phyloP scores from a whole-genome alignment of 1,140 invertebrate genomes.

The Penaeus chinensis region DNA sequence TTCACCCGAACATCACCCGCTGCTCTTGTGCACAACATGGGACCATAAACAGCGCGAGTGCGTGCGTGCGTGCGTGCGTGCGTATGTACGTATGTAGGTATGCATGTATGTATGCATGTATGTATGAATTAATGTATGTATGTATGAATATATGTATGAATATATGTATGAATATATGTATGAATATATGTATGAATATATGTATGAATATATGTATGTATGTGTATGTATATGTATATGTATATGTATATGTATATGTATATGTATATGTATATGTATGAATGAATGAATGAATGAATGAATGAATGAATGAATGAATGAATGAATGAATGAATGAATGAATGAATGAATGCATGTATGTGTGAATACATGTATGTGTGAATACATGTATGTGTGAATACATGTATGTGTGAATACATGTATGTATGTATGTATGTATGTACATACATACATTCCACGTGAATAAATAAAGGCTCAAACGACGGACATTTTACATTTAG shows the following conservation, averaged over 20 bases:
- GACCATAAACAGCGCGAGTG: background rate
- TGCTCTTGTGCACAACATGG: too few relatives aligned
- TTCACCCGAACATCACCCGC: too few relatives aligned
- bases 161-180: background rate
- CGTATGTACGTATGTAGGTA: background rate
- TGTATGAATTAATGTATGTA: background rate
- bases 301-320: background rate
- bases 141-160: too few relatives aligned
- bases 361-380: background rate
- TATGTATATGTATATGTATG: constrained; percentile 3
- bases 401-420: background rate
- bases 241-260: background rate
- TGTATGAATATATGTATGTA: background rate
- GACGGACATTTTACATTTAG: background rate
- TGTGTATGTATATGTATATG: background rate
- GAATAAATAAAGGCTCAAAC: background rate
- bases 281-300: background rate
- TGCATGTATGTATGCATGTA: background rate
- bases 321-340: background rate
- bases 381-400: background rate
- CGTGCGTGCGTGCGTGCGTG: background rate
- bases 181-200: background rate
- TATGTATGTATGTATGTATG: background rate
- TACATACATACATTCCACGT: background rate
- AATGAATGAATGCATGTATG: background rate